A percentile compares a stretch with the other conserved stretches of the same genome.
Evolutionary conservation across 37 sponge, comb jelly and placozoan species (phyloP).

Genomic region (Beroe ovata): DNA sequence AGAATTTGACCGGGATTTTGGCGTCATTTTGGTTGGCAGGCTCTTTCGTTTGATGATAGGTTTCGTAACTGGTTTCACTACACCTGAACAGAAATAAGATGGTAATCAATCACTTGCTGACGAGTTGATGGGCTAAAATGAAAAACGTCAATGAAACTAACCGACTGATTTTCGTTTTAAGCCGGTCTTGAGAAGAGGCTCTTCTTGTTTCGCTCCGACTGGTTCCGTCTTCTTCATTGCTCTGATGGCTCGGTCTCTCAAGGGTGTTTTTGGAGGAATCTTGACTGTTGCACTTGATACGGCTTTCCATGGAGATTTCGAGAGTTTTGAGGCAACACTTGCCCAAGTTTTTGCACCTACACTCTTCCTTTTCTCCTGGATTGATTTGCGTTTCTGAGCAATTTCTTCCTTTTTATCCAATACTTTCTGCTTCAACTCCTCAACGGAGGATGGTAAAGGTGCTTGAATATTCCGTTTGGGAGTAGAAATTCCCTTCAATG

Average conservation of each 20-base stretch:
- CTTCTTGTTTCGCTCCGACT: background rate
- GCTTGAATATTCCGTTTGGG: too few relatives aligned
- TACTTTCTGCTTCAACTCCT: slow-evolving; percentile 5
- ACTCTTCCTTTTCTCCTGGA: slow-evolving; percentile 36
- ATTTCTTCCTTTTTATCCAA: slow-evolving; percentile 32
- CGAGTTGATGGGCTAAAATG: background rate
- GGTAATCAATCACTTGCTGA: background rate
- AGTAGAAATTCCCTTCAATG: too few relatives aligned
- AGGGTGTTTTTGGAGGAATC: slow-evolving; percentile 40
- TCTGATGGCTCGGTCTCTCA: background rate
- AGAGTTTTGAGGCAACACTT: slow-evolving; percentile 25
- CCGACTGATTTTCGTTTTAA: slow-evolving; percentile 21
- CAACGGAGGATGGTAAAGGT: background rate
- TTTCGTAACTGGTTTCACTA: background rate
- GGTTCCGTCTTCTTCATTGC: slow-evolving; percentile 3
- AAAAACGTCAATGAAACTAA: too few relatives aligned
- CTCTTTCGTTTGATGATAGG: slow-evolving; percentile 14
- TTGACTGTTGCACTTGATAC: background rate
- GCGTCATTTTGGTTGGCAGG: background rate
- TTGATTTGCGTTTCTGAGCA: background rate
- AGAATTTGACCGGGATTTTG: background rate
- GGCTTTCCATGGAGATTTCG: slow-evolving; percentile 46
- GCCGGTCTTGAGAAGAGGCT: background rate
- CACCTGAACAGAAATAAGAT: background rate
- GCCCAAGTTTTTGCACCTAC: slow-evolving; percentile 52